Percentiles rank a stretch among this genome's conserved stretches.
Evolutionary conservation across 2,888 invertebrate genomes (phyloP).

Genomic region (Erpobdella octoculata): DNA sequence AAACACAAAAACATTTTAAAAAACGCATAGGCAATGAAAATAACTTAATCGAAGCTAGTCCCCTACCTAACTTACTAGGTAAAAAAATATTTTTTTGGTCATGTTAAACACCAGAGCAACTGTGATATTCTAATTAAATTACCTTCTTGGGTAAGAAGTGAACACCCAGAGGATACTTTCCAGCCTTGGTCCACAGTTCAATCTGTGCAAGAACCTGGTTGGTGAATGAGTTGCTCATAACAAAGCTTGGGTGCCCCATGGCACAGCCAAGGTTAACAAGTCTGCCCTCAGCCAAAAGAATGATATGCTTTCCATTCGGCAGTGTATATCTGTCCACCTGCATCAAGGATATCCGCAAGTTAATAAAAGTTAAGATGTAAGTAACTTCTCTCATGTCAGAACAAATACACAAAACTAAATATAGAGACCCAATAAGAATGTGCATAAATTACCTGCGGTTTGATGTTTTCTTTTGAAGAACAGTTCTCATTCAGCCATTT

Average conservation of each 20-base stretch:
- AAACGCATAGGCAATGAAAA: background rate
- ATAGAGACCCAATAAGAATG: background rate
- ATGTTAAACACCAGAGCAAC: background rate
- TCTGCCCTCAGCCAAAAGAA: constrained; percentile 88
- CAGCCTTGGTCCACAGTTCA: constrained; percentile 86
- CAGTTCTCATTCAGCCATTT: constrained; percentile 87
- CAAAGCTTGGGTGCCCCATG: constrained; percentile 95
- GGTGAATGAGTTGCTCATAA: constrained; percentile 98
- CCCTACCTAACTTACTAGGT: too few relatives aligned
- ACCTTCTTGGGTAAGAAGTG: constrained; percentile 85
- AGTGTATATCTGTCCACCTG: constrained; percentile 78
- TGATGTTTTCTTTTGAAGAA: constrained; percentile 77
- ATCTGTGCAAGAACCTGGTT: constrained; percentile 80
- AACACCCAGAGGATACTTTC: constrained; percentile 76
- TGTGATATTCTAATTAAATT: background rate
- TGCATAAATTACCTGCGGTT: constrained; percentile 70
- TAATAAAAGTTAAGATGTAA: too few relatives aligned
- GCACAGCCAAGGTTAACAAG: constrained; percentile 97
- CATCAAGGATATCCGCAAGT: constrained; percentile 15
- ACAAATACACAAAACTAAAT: background rate
- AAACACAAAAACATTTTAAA: background rate
- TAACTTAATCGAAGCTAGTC: background rate
- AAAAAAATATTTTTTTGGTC: background rate
- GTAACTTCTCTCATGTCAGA: background rate
- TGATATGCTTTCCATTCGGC: constrained; percentile 79